phyloP scores from a whole-genome alignment of 2,113 vertebrate genomes.

The Xerus inauris region DNA sequence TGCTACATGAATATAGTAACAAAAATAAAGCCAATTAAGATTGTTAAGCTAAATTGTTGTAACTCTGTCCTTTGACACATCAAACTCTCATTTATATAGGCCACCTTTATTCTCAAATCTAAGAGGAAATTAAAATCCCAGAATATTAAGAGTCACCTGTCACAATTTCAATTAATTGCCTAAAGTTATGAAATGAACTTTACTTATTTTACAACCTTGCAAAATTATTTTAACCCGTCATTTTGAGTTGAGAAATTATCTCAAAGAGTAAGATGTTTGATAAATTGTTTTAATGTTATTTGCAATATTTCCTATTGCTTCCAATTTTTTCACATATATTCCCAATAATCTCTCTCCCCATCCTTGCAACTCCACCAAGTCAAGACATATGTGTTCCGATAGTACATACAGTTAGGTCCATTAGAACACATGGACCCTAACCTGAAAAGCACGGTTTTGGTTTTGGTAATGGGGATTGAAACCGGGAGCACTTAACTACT shows the following conservation, averaged over 20 bases:
- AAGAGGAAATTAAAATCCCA: not conserved
- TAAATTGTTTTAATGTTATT: not conserved
- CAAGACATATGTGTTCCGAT: not conserved
- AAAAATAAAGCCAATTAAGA: not conserved
- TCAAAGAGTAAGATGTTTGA: not conserved
- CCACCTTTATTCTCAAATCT: not conserved
- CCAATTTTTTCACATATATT: not conserved
- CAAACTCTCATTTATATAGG: not conserved
- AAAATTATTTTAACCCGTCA: not conserved
- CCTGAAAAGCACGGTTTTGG: no score
- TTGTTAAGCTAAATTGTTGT: not conserved
- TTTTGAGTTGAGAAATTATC: not conserved
- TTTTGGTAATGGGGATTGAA: no score
- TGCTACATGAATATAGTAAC: not conserved
- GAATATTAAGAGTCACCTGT: not conserved
- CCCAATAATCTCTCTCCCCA: not conserved
- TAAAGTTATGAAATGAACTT: not conserved
- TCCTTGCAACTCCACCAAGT: fast-evolving
- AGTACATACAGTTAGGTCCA: not conserved
- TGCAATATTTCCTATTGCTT: not conserved
- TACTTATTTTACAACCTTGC: not conserved
- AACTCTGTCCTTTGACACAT: not conserved
- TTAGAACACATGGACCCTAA: no score
- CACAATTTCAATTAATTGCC: not conserved
- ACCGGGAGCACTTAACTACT: no score